Evolutionary conservation across 2,888 invertebrate species (phyloP).

Genomic region (Rotaria socialis): DNA sequence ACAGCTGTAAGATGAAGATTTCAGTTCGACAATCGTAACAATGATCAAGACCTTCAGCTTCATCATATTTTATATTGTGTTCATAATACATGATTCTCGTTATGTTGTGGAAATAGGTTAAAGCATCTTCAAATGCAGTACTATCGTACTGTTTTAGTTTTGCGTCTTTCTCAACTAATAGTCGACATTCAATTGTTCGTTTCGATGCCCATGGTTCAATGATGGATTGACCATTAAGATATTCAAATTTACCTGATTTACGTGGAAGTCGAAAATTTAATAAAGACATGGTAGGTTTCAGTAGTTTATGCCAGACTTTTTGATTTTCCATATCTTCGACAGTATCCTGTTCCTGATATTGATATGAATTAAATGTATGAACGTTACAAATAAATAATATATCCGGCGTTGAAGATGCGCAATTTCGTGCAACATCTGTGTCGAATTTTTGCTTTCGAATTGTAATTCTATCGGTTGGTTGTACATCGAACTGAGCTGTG

Average conservation of each 20-base stretch:
- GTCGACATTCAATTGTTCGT: background rate
- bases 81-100: constrained; percentile 34
- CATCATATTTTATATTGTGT: background rate
- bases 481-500: no score
- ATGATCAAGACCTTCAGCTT: constrained; percentile 34
- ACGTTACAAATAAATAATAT: constrained; percentile 40
- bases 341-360: background rate
- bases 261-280: constrained; percentile 39
- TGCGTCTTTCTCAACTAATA: constrained; percentile 21
- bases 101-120: constrained; percentile 13
- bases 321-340: constrained; percentile 25
- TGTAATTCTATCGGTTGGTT: background rate
- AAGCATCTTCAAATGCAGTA: background rate
- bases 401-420: no score
- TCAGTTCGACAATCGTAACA: constrained; percentile 44
- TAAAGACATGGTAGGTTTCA: constrained; percentile 27
- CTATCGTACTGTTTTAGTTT: background rate
- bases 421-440: background rate
- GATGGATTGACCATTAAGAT: constrained; percentile 15
- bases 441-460: constrained; percentile 31
- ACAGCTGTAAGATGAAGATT: constrained; percentile 17
- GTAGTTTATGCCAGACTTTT: constrained; percentile 17
- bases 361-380: background rate
- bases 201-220: constrained; percentile 41
- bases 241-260: background rate